phyloP scores from a whole-genome alignment of 2,888 invertebrate genomes.

The Hyles lineata region DNA sequence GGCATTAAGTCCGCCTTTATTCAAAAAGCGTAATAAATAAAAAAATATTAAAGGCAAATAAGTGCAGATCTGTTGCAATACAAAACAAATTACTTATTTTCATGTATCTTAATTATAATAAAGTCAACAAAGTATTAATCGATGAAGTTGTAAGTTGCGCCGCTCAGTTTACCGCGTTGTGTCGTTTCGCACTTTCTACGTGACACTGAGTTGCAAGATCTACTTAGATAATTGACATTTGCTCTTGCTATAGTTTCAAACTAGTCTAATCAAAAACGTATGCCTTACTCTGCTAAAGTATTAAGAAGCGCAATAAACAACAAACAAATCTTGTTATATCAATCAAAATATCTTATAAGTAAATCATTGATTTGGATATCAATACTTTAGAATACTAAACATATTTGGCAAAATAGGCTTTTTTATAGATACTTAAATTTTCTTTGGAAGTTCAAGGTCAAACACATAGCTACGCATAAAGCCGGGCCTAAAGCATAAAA shows the following conservation, averaged over 20 bases:
- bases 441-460: slow-evolving; percentile 19
- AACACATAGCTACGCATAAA: not conserved
- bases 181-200: not conserved
- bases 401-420: too few species aligned
- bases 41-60: too few species aligned
- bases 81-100: too few species aligned
- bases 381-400: too few species aligned
- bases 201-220: not conserved
- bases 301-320: not conserved
- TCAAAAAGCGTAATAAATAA: too few species aligned
- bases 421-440: too few species aligned
- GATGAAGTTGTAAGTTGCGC: not conserved
- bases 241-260: not conserved
- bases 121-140: not conserved
- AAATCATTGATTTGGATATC: too few species aligned
- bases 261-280: not conserved
- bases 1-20: too few species aligned
- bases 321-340: not conserved
- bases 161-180: not conserved
- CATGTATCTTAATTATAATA: not conserved
- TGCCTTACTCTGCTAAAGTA: not conserved
- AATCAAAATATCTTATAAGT: not conserved
- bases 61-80: too few species aligned
- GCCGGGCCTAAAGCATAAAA: too few species aligned
- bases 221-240: not conserved